phyloP scores from a whole-genome alignment of 2,797 vertebrate species.

The Tolypeutes matacus region DNA sequence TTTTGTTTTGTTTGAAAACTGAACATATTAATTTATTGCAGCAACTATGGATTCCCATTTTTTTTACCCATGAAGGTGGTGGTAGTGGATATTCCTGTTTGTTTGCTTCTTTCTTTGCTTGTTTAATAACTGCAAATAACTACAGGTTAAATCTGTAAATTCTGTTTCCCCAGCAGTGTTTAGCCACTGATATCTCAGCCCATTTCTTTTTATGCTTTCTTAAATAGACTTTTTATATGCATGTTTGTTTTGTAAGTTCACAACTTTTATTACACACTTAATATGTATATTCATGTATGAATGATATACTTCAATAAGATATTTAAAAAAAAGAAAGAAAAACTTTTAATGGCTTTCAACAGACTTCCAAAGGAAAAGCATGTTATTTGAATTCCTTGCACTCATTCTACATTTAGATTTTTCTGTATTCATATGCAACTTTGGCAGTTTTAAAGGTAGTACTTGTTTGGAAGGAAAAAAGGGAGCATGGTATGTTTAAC shows the following conservation, averaged over 20 bases:
- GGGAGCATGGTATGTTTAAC: background rate
- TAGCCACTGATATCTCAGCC: background rate
- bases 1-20: background rate
- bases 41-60: conserved; percentile 3
- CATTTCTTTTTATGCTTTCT: background rate
- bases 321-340: background rate
- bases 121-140: background rate
- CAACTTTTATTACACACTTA: too few relatives aligned
- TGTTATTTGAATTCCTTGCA: background rate
- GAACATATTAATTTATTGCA: conserved; percentile 1
- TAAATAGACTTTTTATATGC: too few relatives aligned
- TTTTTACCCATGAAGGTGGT: background rate
- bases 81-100: background rate
- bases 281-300: too few relatives aligned
- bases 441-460: background rate
- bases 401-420: background rate
- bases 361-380: background rate
- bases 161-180: background rate
- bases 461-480: background rate
- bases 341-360: conserved; percentile 1
- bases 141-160: background rate
- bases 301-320: too few relatives aligned
- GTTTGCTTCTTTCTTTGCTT: background rate
- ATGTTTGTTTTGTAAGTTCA: too few relatives aligned
- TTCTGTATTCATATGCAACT: background rate